Conservation (phyloP, 2,113 vertebrate genomes). For the Macaca mulatta region DNA sequence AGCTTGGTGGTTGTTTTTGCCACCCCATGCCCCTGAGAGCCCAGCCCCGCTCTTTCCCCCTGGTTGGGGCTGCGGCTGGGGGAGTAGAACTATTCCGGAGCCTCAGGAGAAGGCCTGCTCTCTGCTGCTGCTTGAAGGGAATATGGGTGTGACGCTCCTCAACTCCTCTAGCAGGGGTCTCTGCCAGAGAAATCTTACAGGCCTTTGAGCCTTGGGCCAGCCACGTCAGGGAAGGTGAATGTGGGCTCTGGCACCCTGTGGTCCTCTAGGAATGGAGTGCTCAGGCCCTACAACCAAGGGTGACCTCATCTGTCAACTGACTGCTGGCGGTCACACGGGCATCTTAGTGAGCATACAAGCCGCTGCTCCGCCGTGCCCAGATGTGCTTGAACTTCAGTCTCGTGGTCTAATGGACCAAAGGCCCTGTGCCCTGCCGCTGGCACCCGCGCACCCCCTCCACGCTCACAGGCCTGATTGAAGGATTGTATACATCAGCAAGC, state of each 20-base stretch:
- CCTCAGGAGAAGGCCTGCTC: too few relatives aligned
- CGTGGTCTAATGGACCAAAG: neutral
- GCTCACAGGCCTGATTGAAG: neutral
- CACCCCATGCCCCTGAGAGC: neutral
- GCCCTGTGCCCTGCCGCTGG: neutral
- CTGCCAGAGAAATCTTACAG: neutral
- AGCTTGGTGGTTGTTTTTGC: neutral
- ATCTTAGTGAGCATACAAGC: too few relatives aligned
- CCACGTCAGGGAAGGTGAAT: neutral
- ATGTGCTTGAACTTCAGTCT: neutral
- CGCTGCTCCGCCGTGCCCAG: neutral
- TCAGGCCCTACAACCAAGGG: neutral
- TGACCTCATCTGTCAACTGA: neutral
- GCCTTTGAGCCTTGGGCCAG: neutral
- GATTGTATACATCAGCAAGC: neutral
- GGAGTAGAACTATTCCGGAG: neutral
- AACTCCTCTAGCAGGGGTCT: neutral
- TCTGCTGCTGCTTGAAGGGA: neutral
- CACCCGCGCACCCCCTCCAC: neutral
- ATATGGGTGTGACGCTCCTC: neutral
- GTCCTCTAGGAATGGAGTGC: neutral
- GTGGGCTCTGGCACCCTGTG: neutral
- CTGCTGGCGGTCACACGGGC: neutral
- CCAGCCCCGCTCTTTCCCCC: neutral
- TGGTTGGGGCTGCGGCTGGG: fast-evolving